Percentiles rank a stretch among this genome's conserved stretches.
Conservation (phyloP, 2,888 invertebrate genomes). For the Andrena camellia region DNA sequence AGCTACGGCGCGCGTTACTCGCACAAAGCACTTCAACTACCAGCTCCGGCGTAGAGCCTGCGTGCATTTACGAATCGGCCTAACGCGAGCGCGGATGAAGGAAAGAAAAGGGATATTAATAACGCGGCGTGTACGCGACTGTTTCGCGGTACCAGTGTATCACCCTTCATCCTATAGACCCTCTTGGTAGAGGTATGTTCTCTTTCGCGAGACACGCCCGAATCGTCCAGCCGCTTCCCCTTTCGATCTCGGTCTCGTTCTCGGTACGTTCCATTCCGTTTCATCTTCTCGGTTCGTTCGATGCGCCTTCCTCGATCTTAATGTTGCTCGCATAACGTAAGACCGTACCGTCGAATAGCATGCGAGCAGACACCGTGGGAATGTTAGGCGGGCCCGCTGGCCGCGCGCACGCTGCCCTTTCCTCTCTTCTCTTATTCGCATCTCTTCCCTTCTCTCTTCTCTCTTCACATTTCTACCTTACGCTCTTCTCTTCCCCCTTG, state of each 20-base stretch:
- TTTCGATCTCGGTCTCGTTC: slow-evolving; percentile 53
- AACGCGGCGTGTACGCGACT: slow-evolving; percentile 74
- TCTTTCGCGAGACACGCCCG: slow-evolving; percentile 13
- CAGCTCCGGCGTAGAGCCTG: slow-evolving; percentile 20
- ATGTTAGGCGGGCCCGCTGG: slow-evolving; percentile 83
- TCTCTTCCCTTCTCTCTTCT: slow-evolving; percentile 4
- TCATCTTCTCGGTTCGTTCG: slow-evolving; percentile 60
- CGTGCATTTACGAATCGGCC: slow-evolving; percentile 26
- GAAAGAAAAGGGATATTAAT: slow-evolving; percentile 77
- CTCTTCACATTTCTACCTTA: slow-evolving; percentile 10
- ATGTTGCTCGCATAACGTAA: slow-evolving; percentile 80
- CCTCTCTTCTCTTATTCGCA: slow-evolving; percentile 12
- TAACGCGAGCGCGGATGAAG: slow-evolving; percentile 65
- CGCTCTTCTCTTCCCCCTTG: slow-evolving; percentile 49
- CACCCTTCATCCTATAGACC: slow-evolving; percentile 68
- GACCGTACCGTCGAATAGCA: slow-evolving; percentile 75
- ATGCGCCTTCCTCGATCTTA: slow-evolving; percentile 78
- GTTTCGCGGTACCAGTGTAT: slow-evolving; percentile 51
- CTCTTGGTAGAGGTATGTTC: background rate
- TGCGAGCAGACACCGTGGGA: slow-evolving; percentile 84
- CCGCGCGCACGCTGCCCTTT: slow-evolving; percentile 56
- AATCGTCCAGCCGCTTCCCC: slow-evolving; percentile 39
- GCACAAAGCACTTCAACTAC: slow-evolving; percentile 48
- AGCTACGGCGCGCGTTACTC: too few relatives aligned
- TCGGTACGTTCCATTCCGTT: slow-evolving; percentile 34